Percentiles rank a stretch among this genome's conserved stretches.
These are phyloP conservation scores for Oophaga pumilio DNA, from an alignment of 2,113 vertebrate species.

Conservation along the genomic window DNA sequence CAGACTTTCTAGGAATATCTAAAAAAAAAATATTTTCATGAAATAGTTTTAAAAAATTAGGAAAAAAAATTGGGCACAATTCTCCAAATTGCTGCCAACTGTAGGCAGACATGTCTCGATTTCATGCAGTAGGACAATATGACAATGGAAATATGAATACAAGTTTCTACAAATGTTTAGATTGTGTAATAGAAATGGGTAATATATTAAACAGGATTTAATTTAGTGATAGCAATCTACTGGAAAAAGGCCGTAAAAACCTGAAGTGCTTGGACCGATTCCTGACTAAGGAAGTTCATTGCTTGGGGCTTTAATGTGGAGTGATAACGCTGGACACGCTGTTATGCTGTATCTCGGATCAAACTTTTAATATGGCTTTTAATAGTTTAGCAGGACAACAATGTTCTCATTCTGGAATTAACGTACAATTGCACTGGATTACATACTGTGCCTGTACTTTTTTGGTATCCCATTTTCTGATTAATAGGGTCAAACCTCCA, in stretches of 20 bases:
- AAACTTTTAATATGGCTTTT: not conserved
- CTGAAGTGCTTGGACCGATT: not conserved
- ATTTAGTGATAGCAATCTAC: not conserved
- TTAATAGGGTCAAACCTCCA: no score
- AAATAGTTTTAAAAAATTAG: no score
- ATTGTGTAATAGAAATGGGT: not conserved
- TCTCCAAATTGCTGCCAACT: not conserved
- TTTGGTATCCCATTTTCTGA: no score
- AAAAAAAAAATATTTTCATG: no score
- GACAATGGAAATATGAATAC: not conserved
- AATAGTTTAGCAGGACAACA: not conserved
- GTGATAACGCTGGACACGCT: not conserved
- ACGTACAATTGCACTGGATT: not conserved
- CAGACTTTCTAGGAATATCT: no score
- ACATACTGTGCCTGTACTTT: no score
- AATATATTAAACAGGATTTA: conserved; percentile 5
- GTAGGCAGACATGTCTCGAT: not conserved
- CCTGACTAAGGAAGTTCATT: not conserved
- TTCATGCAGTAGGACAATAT: not conserved
- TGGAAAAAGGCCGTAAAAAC: not conserved
- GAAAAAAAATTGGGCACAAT: no score
- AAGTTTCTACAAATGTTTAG: not conserved
- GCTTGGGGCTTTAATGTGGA: not conserved
- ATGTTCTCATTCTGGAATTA: not conserved
- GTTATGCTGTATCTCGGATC: not conserved